Evolutionary conservation across 2,113 vertebrate genomes (phyloP).

Genomic region (Poeciliopsis prolifica): DNA sequence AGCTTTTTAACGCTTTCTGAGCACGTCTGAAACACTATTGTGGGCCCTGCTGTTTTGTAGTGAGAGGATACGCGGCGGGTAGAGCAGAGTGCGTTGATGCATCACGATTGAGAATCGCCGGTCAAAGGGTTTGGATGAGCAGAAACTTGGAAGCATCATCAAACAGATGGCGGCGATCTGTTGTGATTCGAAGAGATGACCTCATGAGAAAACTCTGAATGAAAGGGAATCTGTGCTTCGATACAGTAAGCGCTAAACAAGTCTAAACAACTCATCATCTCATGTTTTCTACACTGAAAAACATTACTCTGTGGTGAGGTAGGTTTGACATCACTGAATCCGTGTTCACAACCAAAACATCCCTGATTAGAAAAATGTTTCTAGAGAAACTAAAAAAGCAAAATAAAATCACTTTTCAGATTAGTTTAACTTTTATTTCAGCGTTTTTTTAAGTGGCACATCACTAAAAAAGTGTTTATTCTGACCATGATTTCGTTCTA

Average conservation of each 20-base stretch:
- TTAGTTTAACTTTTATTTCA: not conserved
- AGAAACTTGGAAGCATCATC: conserved; percentile 23
- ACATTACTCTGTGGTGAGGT: not conserved
- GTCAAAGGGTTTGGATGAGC: conserved; percentile 11
- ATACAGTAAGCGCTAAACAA: conserved; percentile 11
- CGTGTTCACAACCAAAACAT: not conserved
- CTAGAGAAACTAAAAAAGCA: not conserved
- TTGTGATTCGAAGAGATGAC: conserved; percentile 18
- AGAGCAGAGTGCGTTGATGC: conserved; percentile 24
- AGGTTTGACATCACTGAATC: no score
- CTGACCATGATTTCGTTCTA: not conserved
- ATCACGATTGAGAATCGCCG: conserved; percentile 17
- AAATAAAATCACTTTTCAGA: not conserved
- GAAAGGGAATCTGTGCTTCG: conserved; percentile 9
- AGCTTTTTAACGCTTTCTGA: conserved; percentile 74
- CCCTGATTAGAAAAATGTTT: no score
- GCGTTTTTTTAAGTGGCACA: not conserved
- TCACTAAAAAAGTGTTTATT: not conserved
- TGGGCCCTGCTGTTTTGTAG: conserved; percentile 57
- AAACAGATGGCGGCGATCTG: conserved; percentile 3
- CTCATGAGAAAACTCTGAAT: conserved; percentile 26
- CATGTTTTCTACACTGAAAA: conserved; percentile 18
- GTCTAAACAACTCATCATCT: conserved; percentile 5
- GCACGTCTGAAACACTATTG: conserved; percentile 67
- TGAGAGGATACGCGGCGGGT: conserved; percentile 46